Base-by-base conservation (phyloP, 2,888 invertebrate species). In the Pristionchus maxplancki region DNA sequence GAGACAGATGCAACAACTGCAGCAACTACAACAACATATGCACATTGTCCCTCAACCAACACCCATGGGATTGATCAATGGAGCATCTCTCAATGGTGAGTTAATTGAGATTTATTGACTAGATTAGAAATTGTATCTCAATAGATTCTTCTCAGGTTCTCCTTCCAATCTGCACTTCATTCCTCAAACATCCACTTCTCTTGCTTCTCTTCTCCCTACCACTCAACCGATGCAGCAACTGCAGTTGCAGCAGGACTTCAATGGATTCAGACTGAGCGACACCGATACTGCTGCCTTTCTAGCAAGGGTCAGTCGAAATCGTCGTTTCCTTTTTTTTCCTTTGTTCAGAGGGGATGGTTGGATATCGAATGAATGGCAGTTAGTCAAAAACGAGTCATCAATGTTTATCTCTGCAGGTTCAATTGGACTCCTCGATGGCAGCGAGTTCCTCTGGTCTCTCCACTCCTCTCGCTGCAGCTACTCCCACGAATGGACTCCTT, bases 31-130 rank as follows among this genome's bases (percentile, higher is more conserved):
- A 20, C 71, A 34, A 20, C 67, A 74, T 37, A 40, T 40, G 37
- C 40, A 74, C 24, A 74, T 40, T 24, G 71, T 74, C 20, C 71
- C 78, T 40, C 78, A 78, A 28, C 44, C 78, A 44, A n/a, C 78
- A 9, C 78, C 78, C 44, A 44, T 78, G 78, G 78, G 78, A 78
- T 24, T 71, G 24, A 34, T 71, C 20, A 71, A 34, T 37, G 44
- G 44, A 48, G 78, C 44, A 78, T 24, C 11, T 4, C 37, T 44
- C 6, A 40, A 24, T 40, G 78, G 78, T 78, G 78, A 78, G 78
- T 71, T 1, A 2, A 8, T 5, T 13, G 13, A 37, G 34, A 20
- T 5, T 37, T 37, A 6, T 1, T 37, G 58, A 58, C n/a, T n/a
- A n/a, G n/a, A n/a, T n/a, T n/a, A n/a, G n/a, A 24, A n/a, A 1